Base-by-base conservation (phyloP, 1,140 invertebrate species). In the Agrypnia vestita region DNA sequence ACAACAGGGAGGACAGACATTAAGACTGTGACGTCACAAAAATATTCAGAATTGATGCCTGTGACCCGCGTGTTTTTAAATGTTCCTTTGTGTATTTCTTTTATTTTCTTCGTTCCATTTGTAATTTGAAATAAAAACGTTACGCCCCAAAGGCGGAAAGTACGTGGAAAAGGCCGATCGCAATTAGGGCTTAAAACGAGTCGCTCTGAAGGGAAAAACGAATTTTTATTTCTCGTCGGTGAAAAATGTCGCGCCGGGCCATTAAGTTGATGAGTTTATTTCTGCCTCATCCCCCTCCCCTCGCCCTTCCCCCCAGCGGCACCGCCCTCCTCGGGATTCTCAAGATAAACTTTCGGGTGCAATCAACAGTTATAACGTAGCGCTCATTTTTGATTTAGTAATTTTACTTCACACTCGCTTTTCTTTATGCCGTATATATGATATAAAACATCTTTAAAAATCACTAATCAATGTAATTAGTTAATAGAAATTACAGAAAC, bases 191-290 rank as follows among this genome's bases (percentile, higher is more conserved):
- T 78, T 7, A 53, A 67, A 82, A 49, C 49, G 72, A 13, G 59
- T 7, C 43, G 72, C 51, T 56, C 59, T 49, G 76, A 61, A 69
- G 77, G 19, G 73, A 76, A 78, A 82, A 75, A 71, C 61, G 76
- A 78, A 73, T 74, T 83, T 81, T 79, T 81, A 79, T 83, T 82
- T 82, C 76, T 17, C 78, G 80, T 75, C 72, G 76, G 71, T 72
- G 78, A 81, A 79, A 80, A 81, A 76, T 83, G 80, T 81, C 79
- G 80, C 79, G 75, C 56, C 67, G 76, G 61, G 64, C 79, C 82
- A 83, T 81, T 81, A 81, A 79, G 69, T 81, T 79, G 80, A 83
- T 81, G 82, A 83, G 80, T 83, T 83, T 83, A 81, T 79, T 83
- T 81, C 82, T 61, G 64, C 61, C 67, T 62, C 35, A 47, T 49